A percentile compares a stretch with the other conserved stretches of the same genome.
Evolutionary conservation across 2,888 invertebrate species (phyloP).

Genomic region (Agriopis marginaria): DNA sequence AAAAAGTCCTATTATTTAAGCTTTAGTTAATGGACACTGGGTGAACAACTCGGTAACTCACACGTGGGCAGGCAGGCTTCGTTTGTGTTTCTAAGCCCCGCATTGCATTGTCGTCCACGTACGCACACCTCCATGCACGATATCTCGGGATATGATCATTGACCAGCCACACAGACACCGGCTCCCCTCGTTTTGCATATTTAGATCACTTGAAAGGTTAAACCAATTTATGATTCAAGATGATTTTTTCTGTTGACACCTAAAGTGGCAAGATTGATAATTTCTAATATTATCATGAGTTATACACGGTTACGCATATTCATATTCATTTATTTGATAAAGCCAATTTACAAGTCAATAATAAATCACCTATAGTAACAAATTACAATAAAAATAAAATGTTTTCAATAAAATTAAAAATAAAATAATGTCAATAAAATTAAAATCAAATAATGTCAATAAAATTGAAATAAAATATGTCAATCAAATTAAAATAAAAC

Average conservation of each 20-base stretch:
- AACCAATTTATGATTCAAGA: conserved; percentile 28
- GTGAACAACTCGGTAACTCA: conserved; percentile 13
- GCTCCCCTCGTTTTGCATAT: conserved; percentile 44
- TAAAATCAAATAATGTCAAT: no score
- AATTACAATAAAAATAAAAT: no score
- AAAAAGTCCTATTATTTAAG: conserved; percentile 4
- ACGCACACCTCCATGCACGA: conserved; percentile 49
- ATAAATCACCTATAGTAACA: no score
- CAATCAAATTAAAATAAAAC: no score
- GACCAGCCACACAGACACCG: conserved; percentile 47
- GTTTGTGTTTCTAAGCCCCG: conserved; percentile 67
- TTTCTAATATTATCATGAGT: not conserved
- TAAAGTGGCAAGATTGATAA: not conserved
- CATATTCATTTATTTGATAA: no score
- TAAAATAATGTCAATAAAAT: no score
- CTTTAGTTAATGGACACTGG: conserved; percentile 11
- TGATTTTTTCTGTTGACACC: conserved; percentile 6
- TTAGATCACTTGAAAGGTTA: conserved; percentile 36
- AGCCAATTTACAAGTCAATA: no score
- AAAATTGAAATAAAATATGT: no score
- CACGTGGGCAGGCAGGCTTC: conserved; percentile 51
- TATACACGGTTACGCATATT: no score
- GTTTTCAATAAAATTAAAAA: no score
- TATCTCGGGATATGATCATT: conserved; percentile 52
- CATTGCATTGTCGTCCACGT: conserved; percentile 67